Base-by-base conservation (phyloP, 2,888 invertebrate species). In the Linnaemya tessellans region DNA sequence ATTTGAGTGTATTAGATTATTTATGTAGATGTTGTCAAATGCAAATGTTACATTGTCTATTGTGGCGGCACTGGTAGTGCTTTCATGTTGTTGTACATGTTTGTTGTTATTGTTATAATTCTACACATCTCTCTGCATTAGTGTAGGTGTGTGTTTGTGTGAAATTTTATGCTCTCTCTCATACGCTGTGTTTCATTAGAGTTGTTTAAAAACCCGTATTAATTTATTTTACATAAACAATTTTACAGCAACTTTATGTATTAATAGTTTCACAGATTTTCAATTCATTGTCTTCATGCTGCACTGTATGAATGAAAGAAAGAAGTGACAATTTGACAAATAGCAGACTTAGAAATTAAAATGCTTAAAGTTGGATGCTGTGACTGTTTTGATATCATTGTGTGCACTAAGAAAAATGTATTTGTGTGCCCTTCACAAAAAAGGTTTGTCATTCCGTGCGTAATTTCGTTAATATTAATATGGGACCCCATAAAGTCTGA, bases 11-110 rank as follows among this genome's bases (percentile, higher is more conserved):
- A 46, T 70, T 80, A 18, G 38, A 73, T 73, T 80, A 58, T 73
- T 73, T 80, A 41, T 80, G 46, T 49, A 56, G 43, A 43, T 73
- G 49, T 38, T 80, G 73, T 73, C 56, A 80, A 49, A 80, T 67
- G 67, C 67, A 74, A 74, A 51, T 74, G 51, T 73, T 67, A 11
- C 58, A 13, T 73, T 67, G 22, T 38, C 30, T 64, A 22, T 35
- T 15, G 35, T 60, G 64, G 18, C 15, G 25, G 30, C 25, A 25
- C 25, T 4, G 41, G 20, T 11, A 67, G 25, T 64, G n/a, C n/a
- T n/a, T 49, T 13, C 46, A 18, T 56, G 8, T 46, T n/a, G 25
- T 30, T 46, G 20, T 41, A 64, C 1, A n/a, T 22, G 1, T 60
- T 51, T 41, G 46, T 22, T 73, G 18, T 9, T 11, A 8, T 49